A percentile compares a stretch with the other conserved stretches of the same genome.
Evolutionary conservation across 2,113 vertebrate genomes (phyloP).

Genomic region (Siniperca knerii): DNA sequence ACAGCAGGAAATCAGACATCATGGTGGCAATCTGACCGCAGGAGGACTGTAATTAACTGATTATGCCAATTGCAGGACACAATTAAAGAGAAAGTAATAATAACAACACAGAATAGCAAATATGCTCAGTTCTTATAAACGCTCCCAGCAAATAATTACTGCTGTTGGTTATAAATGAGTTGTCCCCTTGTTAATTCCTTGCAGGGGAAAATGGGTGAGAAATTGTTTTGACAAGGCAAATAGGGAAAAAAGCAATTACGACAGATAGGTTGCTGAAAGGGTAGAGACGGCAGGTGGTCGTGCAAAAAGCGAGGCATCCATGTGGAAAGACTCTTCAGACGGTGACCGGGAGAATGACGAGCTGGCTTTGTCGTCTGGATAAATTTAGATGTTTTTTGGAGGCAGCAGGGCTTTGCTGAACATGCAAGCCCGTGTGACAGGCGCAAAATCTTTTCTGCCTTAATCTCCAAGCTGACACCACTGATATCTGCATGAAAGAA

Average conservation of each 20-base stretch:
- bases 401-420: constrained; percentile 7
- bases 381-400: constrained; percentile 23
- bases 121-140: constrained; percentile 57
- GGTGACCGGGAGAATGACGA: neutral
- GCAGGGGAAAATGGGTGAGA: constrained; percentile 51
- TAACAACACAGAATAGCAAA: constrained; percentile 60
- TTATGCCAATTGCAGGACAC: constrained; percentile 64
- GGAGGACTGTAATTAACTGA: constrained; percentile 69
- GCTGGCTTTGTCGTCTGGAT: neutral
- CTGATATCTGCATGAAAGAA: constrained; percentile 40
- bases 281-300: constrained; percentile 54
- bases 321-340: neutral
- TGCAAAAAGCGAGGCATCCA: constrained; percentile 1
- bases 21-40: constrained; percentile 36
- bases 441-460: constrained; percentile 25
- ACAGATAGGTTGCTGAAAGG: constrained; percentile 54
- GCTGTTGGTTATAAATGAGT: constrained; percentile 67
- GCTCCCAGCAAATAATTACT: constrained; percentile 74
- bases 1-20: constrained; percentile 32
- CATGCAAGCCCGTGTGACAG: constrained; percentile 16
- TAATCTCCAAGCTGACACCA: constrained; percentile 43
- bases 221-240: constrained; percentile 66
- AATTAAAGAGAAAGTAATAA: constrained; percentile 60
- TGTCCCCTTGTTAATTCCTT: constrained; percentile 63
- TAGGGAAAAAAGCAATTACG: constrained; percentile 71